phyloP scores from a whole-genome alignment of 2,888 invertebrate genomes.

The Chromoteleia sp. region DNA sequence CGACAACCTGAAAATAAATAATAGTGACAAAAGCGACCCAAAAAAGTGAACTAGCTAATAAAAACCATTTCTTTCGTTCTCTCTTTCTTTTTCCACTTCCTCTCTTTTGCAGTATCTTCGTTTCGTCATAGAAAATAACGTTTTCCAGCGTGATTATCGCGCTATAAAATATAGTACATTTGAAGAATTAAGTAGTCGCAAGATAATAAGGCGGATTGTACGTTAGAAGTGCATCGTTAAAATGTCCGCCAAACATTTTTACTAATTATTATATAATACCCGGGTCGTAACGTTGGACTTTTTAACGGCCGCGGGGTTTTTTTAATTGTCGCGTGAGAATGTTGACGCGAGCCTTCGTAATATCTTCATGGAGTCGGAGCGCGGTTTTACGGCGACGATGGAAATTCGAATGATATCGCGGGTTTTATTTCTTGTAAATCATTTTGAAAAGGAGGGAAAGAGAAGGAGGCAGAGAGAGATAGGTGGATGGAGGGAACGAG shows the following conservation, averaged over 20 bases:
- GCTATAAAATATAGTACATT: constrained; percentile 37
- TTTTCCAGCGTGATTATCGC: constrained; percentile 31
- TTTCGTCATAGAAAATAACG: constrained; percentile 19
- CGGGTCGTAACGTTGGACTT: constrained; percentile 16
- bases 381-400: constrained; percentile 60
- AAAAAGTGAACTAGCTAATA: no score
- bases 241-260: constrained; percentile 45
- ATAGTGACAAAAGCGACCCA: no score
- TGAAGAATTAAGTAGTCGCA: constrained; percentile 48
- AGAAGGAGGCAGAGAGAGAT: constrained; percentile 31
- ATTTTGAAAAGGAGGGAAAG: neutral
- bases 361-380: constrained; percentile 37
- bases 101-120: neutral
- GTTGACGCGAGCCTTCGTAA: constrained; percentile 35
- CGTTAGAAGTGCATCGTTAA: constrained; percentile 33
- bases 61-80: no score
- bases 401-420: constrained; percentile 41
- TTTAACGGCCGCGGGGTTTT: constrained; percentile 26
- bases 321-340: constrained; percentile 50
- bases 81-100: neutral
- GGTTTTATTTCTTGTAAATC: constrained; percentile 39
- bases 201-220: constrained; percentile 43
- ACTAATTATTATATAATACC: constrained; percentile 58
- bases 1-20: no score
- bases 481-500: constrained; percentile 41